phyloP scores from a whole-genome alignment of 2,113 vertebrate genomes.

The Falco punctatus region DNA sequence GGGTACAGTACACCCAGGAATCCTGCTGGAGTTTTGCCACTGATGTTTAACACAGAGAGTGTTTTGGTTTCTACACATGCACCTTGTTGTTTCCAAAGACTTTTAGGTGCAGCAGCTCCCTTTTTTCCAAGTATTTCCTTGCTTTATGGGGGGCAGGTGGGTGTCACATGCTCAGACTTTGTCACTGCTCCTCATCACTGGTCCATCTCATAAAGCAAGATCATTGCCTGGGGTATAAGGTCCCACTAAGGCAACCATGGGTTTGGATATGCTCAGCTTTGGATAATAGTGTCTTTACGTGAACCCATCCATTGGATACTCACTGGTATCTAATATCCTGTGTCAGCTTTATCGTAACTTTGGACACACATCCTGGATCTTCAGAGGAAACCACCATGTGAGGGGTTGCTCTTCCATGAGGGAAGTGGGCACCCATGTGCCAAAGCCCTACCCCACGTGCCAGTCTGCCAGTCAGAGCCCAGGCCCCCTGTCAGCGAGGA shows the following conservation, averaged over 20 bases:
- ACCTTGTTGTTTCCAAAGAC: background rate
- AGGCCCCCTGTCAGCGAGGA: background rate
- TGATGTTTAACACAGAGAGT: background rate
- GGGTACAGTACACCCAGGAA: background rate
- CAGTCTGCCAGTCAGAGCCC: background rate
- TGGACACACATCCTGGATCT: background rate
- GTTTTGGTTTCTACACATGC: accelerated
- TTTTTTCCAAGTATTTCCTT: background rate
- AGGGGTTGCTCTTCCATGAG: background rate
- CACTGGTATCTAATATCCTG: background rate
- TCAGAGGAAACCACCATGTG: background rate
- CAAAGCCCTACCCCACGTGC: background rate
- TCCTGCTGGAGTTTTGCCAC: background rate
- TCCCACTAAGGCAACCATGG: background rate
- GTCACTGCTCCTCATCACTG: background rate
- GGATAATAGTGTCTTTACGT: background rate
- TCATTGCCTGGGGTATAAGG: background rate
- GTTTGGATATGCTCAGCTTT: background rate
- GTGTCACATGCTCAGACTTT: background rate
- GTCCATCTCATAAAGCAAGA: background rate
- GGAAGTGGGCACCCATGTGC: background rate
- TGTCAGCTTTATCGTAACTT: background rate
- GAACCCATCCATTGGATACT: background rate
- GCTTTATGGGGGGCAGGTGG: accelerated
- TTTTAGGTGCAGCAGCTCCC: background rate